phyloP scores from a whole-genome alignment of 2,113 vertebrate genomes.

The Meleagris gallopavo region DNA sequence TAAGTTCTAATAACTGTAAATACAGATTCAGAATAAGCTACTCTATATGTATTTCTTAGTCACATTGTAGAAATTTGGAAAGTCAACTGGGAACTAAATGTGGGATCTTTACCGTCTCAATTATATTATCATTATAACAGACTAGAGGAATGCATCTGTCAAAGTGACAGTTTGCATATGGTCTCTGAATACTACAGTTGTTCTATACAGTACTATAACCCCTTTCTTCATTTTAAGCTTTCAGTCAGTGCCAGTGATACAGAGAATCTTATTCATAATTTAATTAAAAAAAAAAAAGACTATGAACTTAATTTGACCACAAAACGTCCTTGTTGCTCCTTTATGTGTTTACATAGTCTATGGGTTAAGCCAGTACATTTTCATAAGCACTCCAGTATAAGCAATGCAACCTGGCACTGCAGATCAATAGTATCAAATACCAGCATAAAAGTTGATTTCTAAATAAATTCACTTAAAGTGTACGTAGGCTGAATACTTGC shows the following conservation, averaged over 20 bases:
- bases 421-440: slow-evolving; percentile 45
- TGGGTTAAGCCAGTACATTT: slow-evolving; percentile 61
- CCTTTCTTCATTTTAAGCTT: slow-evolving; percentile 45
- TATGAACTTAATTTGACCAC: not conserved
- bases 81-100: not conserved
- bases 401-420: slow-evolving; percentile 36
- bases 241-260: slow-evolving; percentile 36
- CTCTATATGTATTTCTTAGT: not conserved
- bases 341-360: slow-evolving; percentile 57
- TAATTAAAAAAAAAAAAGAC: slow-evolving; percentile 35
- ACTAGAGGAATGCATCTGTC: slow-evolving; percentile 54
- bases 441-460: slow-evolving; percentile 43
- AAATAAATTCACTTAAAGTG: slow-evolving; percentile 29
- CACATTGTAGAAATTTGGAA: slow-evolving; percentile 12
- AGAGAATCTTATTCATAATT: slow-evolving; percentile 48
- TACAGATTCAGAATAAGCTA: not conserved
- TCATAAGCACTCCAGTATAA: slow-evolving; percentile 41
- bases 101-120: slow-evolving; percentile 26
- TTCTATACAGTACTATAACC: slow-evolving; percentile 24
- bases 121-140: slow-evolving; percentile 58
- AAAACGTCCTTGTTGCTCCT: slow-evolving; percentile 26
- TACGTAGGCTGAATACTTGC: not conserved
- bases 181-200: slow-evolving; percentile 59
- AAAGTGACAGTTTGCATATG: slow-evolving; percentile 56
- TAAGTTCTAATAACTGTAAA: not conserved